Base-by-base conservation (phyloP, 2,797 vertebrate genomes). In the Rachycentron canadum region DNA sequence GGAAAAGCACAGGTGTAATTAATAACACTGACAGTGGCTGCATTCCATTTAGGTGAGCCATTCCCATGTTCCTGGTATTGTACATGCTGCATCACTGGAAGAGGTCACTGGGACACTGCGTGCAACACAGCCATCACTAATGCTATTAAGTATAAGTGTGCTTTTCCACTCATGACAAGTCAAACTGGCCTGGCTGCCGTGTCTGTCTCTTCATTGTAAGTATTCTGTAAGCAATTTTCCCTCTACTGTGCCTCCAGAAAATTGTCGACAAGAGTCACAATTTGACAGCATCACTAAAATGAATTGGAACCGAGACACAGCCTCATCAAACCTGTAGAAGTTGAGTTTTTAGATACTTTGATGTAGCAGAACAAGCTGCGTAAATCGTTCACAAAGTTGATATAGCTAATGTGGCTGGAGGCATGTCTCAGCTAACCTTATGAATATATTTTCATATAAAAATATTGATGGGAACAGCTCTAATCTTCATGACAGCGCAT, bases 11-110 rank as follows among this genome's bases (percentile, higher is more conserved):
- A 36, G 21, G 45, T 73, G 26, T 55, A 74, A 55, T 73, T 69
- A 63, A 73, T 78, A 71, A 65, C 47, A 41, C 5, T 53, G 60
- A 73, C 30, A 16, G 28, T 70, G 74, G 67, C 55, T 79, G 50
- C 73, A 82, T 86, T 78, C 82, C 82, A 56, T 61, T 61, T 17
- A 8, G 14, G 1, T 64, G 57, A 82, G 41, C 30, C 67, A 57
- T 23, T 41, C 57, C 12, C 58, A 63, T 40, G 36, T 69, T 73
- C 36, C 47, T 79, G 40, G 7, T 60, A 67, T 64, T 68, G 56
- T 82, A 25, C 17, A 34, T 50, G 65, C 13, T 28, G 52, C 19
- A n/a, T 68, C 53, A 61, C 6, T 63, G 38, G 34, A 64, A 45
- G 3, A 1, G 36, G 21, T 80, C 64, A 38, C 17, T 21, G 21